Evolutionary conservation across 2,888 invertebrate genomes (phyloP), one percentile per base, ranked within the genome.

Genomic region (Sussaba pulchella): DNA sequence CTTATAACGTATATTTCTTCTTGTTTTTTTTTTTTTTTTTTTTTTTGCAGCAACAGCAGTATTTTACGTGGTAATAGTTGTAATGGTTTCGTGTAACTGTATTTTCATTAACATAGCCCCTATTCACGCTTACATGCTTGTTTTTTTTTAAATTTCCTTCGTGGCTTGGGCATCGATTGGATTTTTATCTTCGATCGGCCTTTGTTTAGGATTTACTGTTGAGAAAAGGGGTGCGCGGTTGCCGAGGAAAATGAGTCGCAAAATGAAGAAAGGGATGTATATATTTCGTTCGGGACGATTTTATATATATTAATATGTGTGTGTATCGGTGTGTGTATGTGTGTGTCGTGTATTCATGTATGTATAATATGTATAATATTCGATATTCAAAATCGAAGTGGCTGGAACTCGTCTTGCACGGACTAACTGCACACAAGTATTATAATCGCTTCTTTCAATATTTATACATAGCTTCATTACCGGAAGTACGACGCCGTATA

Each of bases 11-110:
- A 74, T 57, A 78, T 69, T 54, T 73, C 54, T 64, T 36, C 52
- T 14, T 73, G 19, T 24, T 43, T 69, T 26, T 75, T 31, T 31
- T 39, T 54, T 70, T 54, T 70, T 54, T 72, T 31, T 26, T 67
- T 66, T 31, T 61, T 6, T 31, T 31, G 31, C 31, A 31, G 64
- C 72, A 54, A 54, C 74, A 64, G 57, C 64, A 73, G 69, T 41
- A 47, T 82, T 74, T 82, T 80, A 78, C 63, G 79, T 80, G 79
- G 71, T 81, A 82, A 81, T 82, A 83, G 81, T 77, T 79, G 70
- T 64, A 81, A 82, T 82, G 70, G 71, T 78, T 70, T 82, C 80
- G 78, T 74, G 74, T 82, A 78, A 78, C 81, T 74, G 73, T 66
- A 63, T 54, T 70, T 66, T 75, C 61, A 54, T 78, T 61, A 75